phyloP scores from a whole-genome alignment of 2,888 invertebrate species.

The Drosophila flavopinicola region DNA sequence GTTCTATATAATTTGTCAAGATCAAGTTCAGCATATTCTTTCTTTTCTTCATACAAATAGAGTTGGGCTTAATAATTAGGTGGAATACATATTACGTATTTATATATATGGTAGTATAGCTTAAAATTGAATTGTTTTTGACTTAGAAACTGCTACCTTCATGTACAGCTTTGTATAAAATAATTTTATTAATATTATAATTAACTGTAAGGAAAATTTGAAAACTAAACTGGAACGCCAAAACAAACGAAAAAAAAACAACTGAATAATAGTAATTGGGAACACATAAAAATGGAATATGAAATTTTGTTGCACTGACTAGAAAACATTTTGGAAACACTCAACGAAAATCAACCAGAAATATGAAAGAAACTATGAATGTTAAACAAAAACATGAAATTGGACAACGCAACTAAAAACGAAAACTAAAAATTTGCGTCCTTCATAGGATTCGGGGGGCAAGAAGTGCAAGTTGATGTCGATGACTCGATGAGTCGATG shows the following conservation, averaged over 20 bases:
- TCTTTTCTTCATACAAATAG: neutral
- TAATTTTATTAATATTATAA: constrained; percentile 17
- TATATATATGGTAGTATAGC: neutral
- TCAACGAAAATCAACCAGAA: constrained; percentile 38
- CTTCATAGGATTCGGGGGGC: too few relatives aligned
- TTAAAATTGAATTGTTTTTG: neutral
- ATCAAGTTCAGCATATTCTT: neutral
- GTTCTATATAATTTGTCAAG: neutral
- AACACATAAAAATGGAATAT: constrained; percentile 9
- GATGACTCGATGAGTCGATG: too few relatives aligned
- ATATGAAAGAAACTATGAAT: neutral
- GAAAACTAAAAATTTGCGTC: constrained; percentile 57
- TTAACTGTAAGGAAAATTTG: constrained; percentile 28
- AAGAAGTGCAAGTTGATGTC: too few relatives aligned
- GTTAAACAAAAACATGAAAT: constrained; percentile 7
- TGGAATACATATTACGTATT: neutral
- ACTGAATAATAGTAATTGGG: constrained; percentile 10
- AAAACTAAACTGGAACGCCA: constrained; percentile 23
- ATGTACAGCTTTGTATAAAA: constrained; percentile 10
- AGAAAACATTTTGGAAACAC: constrained; percentile 41
- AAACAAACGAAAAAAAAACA: constrained; percentile 13
- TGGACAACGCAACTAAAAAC: constrained; percentile 58
- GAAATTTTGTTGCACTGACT: constrained; percentile 61
- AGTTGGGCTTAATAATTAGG: neutral
- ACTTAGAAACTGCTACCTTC: neutral